Evolutionary conservation across 2,797 vertebrate species (phyloP), one percentile per base, ranked within the genome.

Genomic region (Chelmon rostratus): DNA sequence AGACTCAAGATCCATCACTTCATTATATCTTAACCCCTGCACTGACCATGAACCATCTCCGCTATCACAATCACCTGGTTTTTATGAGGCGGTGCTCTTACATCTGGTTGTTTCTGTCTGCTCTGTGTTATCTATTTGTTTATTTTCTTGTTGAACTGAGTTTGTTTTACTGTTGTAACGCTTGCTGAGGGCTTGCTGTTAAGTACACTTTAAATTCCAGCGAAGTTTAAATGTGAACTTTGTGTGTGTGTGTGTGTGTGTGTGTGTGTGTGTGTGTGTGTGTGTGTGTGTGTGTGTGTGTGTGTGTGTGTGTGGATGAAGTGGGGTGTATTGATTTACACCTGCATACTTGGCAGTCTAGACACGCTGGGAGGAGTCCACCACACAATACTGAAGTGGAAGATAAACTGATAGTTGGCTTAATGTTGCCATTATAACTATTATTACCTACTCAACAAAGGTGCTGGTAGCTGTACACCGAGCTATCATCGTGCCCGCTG

Each of bases 301-400:
- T 33, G 37, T 35, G 62, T 35, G 62, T 31, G 13, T 53, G n/a
- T 76, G 58, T 47, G 69, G 21, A 19, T 59, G 33, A 8, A 13
- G 56, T 18, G n/a, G 16, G 31, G 25, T 50, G 68, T 90, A 90
- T 91, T 90, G 85, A 88, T 87, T 91, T 90, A 91, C 82, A 90
- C 84, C 85, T 89, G 78, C 87, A 90, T 91, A 82, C 88, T 89
- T 94, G 86, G 86, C 86, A 71, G 87, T 88, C 88, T 86, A 89
- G 79, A 90, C 84, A 6, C 73, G 42, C 65, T 79, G 73, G 86
- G 78, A 84, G 85, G 83, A 78, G 81, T 37, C 28, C 37, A 21
- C 23, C 35, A 18, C 65, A 86, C 68, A 82, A 61, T 78, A 47
- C 80, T 63, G 65, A n/a, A 2, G 56, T 68, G 69, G 40, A 81